Evolutionary conservation across 2,113 vertebrate genomes (phyloP).

Genomic region (Eptatretus burgeri): DNA sequence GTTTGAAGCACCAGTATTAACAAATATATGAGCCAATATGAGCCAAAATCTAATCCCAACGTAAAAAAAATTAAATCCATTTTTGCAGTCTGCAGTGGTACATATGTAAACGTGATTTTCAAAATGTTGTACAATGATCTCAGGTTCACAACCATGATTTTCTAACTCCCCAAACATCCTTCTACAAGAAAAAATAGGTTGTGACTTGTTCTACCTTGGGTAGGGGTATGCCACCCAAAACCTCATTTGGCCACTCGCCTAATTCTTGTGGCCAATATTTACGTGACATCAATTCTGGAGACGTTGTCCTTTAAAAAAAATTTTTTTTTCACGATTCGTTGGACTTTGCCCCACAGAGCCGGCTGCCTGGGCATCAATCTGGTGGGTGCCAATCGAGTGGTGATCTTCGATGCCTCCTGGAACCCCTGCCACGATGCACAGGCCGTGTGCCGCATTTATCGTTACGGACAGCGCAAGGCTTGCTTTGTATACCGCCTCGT

Average conservation of each 20-base stretch:
- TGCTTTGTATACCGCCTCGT: constrained; percentile 87
- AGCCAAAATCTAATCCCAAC: too few species aligned
- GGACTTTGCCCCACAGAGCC: constrained; percentile 24
- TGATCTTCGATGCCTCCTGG: constrained; percentile 94
- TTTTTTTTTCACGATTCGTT: background rate
- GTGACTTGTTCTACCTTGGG: too few species aligned
- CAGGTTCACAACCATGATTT: too few species aligned
- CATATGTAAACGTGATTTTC: too few species aligned
- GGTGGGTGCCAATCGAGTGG: constrained; percentile 79
- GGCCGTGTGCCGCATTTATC: constrained; percentile 79
- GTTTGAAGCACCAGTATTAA: too few species aligned
- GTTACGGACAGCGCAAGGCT: constrained; percentile 75
- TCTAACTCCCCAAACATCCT: too few species aligned
- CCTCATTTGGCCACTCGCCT: constrained; percentile 11
- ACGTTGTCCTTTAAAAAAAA: background rate
- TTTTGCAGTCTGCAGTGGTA: too few species aligned
- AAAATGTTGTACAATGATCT: too few species aligned
- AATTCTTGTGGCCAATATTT: background rate
- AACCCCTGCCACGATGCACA: constrained; percentile 93
- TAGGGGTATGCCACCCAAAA: too few species aligned
- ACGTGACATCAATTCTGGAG: background rate
- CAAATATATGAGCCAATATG: too few species aligned
- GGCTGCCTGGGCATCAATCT: constrained; percentile 88
- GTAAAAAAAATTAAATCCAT: too few species aligned
- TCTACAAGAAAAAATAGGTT: too few species aligned